Evolutionary conservation across 2,113 vertebrate genomes (phyloP), one percentile per base, ranked within the genome.

Genomic region (Tupaia chinensis): DNA sequence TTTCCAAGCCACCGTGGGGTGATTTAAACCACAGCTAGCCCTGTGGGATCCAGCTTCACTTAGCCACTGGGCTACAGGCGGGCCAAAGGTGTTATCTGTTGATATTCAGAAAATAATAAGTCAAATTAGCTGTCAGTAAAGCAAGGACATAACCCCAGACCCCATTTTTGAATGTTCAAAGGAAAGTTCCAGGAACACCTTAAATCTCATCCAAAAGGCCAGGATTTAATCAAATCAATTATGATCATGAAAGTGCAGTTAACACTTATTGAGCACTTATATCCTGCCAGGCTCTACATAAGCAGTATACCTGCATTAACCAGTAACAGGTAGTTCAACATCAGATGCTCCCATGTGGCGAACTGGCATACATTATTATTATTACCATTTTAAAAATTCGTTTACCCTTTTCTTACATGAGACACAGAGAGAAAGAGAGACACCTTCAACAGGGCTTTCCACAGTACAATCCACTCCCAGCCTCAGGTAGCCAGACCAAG

Each of bases 41-140:
- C 44, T 44, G 44, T 44, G 44, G 44, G 44, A 44, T 44, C 44
- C 44, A 44, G 44, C 5, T 44, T 44, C 44, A 44, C 5, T 44
- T 44, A 44, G 44, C 44, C 44, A 44, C 44, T 32, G 32, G 32
- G 32, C 32, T 32, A 32, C 44, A 44, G 44, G 44, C 44, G 5
- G 5, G 44, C 44, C 44, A 44, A 44, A 44, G 44, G 44, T 44
- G 44, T 44, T 44, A 44, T 44, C 44, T 44, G 44, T 44, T 44
- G 44, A 44, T 44, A 44, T 44, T 78, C 88, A 5, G 58, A 95
- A 93, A 95, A 77, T 82, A 95, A 87, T n/a, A 56, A 27, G 56
- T 22, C 80, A 94, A 78, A 66, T 72, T 90, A 66, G 25, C 32
- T 34, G 22, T 82, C 9, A 80, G 25, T 34, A 22, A 27, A 63